Base-by-base conservation (phyloP, 2,797 vertebrate genomes). In the Selene dorsalis region DNA sequence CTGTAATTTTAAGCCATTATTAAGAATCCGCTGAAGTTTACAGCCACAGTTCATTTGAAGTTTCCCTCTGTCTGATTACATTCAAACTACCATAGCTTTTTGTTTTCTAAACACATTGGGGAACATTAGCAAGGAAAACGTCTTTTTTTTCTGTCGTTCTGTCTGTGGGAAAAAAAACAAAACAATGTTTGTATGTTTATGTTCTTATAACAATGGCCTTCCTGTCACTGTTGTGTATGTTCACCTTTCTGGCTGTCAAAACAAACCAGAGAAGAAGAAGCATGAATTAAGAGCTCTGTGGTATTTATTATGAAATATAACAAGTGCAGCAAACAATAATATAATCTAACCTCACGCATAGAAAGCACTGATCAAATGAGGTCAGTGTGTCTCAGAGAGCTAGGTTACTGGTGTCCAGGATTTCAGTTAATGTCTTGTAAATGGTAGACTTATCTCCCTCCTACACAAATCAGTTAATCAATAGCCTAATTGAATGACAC, bases 401-500 rank as follows among this genome's bases (percentile, higher is more conserved):
- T 8, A 22, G 30, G 65, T 20, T 0, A 3, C 13, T 14, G 38
- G 4, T 55, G 57, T 59, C 26, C 14, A 41, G 22, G 55, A 41
- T 69, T 74, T 61, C 35, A 53, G 26, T 64, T 35, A 20, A 45
- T 43, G 56, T 68, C 53, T 17, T 35, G 35, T 63, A 52, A 75
- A 69, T 43, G 16, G 32, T 38, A 22, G 35, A 63, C n/a, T 6
- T 61, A 24, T 62, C 59, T 45, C 20, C 48, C 38, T 17, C 6
- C 52, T 24, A 26, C 24, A 30, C 28, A 56, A 52, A 73, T 60
- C 55, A 26, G 26, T 74, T 22, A 38, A 75, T 79, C 83, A 61
- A 79, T 74, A 64, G 9, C 1, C 41, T 59, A 65, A 76, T 13
- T 73, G 58, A 88, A 66, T 63, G 78, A 55, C 73, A 41, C n/a